Evolutionary conservation across 1,140 invertebrate species (phyloP).

Genomic region (Dendrolimus punctatus): DNA sequence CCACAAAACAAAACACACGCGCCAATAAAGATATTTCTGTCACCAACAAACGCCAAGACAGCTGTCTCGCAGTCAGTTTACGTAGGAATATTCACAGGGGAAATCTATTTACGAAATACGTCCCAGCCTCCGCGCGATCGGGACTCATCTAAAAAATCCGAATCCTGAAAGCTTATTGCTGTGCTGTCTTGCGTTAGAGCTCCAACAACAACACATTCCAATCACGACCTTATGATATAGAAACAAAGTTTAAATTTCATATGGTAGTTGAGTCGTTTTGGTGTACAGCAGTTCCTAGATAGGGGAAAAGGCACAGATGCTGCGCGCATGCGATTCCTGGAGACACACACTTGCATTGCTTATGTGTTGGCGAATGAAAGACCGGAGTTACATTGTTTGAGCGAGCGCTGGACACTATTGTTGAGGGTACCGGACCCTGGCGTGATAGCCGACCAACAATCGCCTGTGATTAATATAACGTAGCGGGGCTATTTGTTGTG

Average conservation of each 20-base stretch:
- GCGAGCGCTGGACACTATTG: conserved; percentile 42
- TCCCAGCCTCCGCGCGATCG: conserved; percentile 40
- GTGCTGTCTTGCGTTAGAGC: conserved; percentile 45
- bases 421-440: conserved; percentile 31
- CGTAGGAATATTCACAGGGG: conserved; percentile 24
- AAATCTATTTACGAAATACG: conserved; percentile 26
- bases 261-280: conserved; percentile 21
- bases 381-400: conserved; percentile 49
- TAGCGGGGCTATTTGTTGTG: conserved; percentile 11
- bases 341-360: conserved; percentile 26
- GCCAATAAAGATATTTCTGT: conserved; percentile 26
- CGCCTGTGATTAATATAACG: conserved; percentile 20
- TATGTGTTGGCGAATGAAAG: conserved; percentile 32
- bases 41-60: conserved; percentile 17
- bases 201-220: conserved; percentile 19
- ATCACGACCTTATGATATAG: conserved; percentile 11
- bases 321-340: conserved; percentile 58
- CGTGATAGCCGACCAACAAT: conserved; percentile 22
- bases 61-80: conserved; percentile 7
- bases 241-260: conserved; percentile 12
- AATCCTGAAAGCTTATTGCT: conserved; percentile 64
- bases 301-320: conserved; percentile 60
- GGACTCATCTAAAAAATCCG: conserved; percentile 62
- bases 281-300: conserved; percentile 17
- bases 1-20: conserved; percentile 38